Base-by-base conservation (phyloP, 2,888 invertebrate species). In the Athalia circularis region DNA sequence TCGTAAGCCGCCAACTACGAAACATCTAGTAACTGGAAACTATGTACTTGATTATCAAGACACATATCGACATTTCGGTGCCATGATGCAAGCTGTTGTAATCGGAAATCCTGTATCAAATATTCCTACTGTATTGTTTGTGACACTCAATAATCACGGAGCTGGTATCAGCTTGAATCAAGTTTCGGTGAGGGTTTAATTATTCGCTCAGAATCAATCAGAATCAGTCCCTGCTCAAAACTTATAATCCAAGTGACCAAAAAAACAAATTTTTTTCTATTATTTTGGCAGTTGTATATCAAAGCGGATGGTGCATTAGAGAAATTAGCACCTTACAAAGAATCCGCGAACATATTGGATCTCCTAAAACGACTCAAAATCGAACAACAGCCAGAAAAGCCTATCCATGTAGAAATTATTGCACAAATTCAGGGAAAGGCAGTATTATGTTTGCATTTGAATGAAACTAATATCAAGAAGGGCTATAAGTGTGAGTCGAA, bases 21-120 rank as follows among this genome's bases (percentile, higher is more conserved):
- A 92, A 5, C 93, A 92, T 83, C 94, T 95, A 92, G 93, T 94
- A 0, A 95, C 95, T 0, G 95, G 94, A 48, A 95, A 95, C 88
- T 94, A 94, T 85, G 92, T 95, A 78, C 92, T 95, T 82, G 95
- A 94, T 80, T 94, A 93, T 83, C 93, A 93, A n/a, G 94, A 94
- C 83, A 92, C 92, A 0, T 92, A 92, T 54, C 91, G 92, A 79
- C 92, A 93, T 68, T 93, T 93, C 79, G 93, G 93, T 0, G 92
- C 93, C 3, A 91, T 93, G 90, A 83, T 93, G 15, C 93, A 94
- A 83, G 91, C 94, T 45, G 90, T 95, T 80, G 91, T 94, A 7
- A 92, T 95, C 3, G 95, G 94, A 0, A 94, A 95, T 86, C 92
- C 93, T 0, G 90, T 92, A 57, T 94, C 94, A 0, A 94, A 94